Evolutionary conservation across 92 coral and sea anemone species (phyloP).

Genomic region (Porites cylindrica): DNA sequence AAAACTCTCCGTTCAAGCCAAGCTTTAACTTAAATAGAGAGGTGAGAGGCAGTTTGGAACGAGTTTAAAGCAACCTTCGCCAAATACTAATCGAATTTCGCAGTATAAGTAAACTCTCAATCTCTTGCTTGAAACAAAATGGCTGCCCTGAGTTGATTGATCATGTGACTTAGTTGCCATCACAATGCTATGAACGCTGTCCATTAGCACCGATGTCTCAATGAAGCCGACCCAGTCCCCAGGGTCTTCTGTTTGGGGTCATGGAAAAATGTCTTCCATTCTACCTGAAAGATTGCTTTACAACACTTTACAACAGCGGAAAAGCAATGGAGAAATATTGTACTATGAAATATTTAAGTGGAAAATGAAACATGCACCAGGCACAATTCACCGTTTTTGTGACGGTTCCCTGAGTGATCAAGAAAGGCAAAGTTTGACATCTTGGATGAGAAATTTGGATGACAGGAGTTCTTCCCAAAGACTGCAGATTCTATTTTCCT

Average conservation of each 20-base stretch:
- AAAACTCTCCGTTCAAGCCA: neutral
- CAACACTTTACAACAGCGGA: slow-evolving; percentile 56
- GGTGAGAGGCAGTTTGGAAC: neutral
- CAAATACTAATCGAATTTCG: neutral
- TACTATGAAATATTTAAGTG: slow-evolving; percentile 78
- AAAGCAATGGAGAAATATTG: slow-evolving; percentile 46
- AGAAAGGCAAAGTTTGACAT: slow-evolving; percentile 56
- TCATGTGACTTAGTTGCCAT: slow-evolving; percentile 9
- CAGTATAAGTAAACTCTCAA: neutral
- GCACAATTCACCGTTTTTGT: slow-evolving; percentile 74
- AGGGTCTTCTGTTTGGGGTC: no score
- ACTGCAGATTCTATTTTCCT: slow-evolving; percentile 88
- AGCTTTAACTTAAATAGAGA: neutral
- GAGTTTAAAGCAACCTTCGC: neutral
- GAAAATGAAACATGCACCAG: slow-evolving; percentile 87
- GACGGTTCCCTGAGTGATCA: slow-evolving; percentile 60
- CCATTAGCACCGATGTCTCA: neutral
- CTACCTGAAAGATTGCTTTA: slow-evolving; percentile 12
- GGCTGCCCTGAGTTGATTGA: neutral
- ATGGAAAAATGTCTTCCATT: no score
- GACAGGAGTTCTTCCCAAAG: slow-evolving; percentile 84
- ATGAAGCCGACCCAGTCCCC: no score
- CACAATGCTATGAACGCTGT: slow-evolving; percentile 21
- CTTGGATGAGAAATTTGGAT: slow-evolving; percentile 87
- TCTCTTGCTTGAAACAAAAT: slow-evolving; percentile 7